Evolutionary conservation across 2,113 vertebrate genomes (phyloP), one percentile per base, ranked within the genome.

Genomic region (Brachypteracias leptosomus): DNA sequence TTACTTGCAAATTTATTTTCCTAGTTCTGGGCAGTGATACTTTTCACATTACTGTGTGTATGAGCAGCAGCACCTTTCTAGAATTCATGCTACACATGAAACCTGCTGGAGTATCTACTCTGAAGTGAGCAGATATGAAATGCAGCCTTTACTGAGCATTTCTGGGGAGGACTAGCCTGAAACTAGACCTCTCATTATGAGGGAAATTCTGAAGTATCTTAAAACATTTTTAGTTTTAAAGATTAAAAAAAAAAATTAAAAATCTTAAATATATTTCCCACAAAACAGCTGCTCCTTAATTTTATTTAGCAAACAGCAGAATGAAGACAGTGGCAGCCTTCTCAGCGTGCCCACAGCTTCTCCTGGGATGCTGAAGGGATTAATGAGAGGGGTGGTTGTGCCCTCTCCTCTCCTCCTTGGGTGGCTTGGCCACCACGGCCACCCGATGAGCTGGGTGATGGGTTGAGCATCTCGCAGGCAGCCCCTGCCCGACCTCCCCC

Each of bases 251-350:
- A 57, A 67, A 59, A 47, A 38, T 29, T 38, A 66, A 42, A 42
- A 67, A 25, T 22, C 21, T 72, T 35, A 72, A 57, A 88, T 68
- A 42, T 40, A 66, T 90, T 96, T 95, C 83, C 88, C 90, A 93
- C 79, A 66, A 94, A 93, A 93, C 63, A 91, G 83, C 75, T 94
- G 85, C 46, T 93, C 67, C 68, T 86, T 28, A 5, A 58, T 86
- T 88, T 95, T 90, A 94, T 90, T 96, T 92, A 93, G 83, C 79
- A 90, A 92, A 86, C 76, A 90, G 9, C 72, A 94, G 63, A 90
- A 80, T 16, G 40, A 91, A 89, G 72, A 40, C 52, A 87, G 65
- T 61, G 4, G 8, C 58, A 87, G 92, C 61, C 81, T 89, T 55
- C 89, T 95, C 84, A 49, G 55, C 3, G 6, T 85, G 67, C 86